phyloP scores from a whole-genome alignment of 2,113 vertebrate genomes.

The Pholis gunnellus region DNA sequence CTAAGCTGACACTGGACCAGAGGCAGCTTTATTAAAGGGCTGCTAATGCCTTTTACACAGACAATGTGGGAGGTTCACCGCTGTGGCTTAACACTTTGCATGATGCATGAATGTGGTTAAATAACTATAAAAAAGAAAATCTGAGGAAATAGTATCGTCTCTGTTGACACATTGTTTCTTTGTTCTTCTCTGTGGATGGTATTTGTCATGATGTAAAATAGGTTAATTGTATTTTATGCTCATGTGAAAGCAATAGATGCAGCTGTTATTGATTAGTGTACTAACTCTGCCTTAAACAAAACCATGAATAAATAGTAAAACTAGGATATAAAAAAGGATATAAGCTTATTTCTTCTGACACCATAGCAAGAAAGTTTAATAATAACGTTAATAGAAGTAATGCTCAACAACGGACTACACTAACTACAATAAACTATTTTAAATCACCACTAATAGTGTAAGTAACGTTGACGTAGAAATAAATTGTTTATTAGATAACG shows the following conservation, averaged over 20 bases:
- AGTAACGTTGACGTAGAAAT: background rate
- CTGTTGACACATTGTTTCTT: background rate
- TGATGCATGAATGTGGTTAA: conserved; percentile 28
- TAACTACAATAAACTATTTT: background rate
- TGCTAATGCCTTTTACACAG: background rate
- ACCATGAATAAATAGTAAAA: background rate
- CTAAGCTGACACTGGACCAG: conserved; percentile 8
- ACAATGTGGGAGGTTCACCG: conserved; percentile 1
- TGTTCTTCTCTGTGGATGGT: background rate
- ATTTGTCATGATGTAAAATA: background rate
- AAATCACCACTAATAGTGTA: background rate
- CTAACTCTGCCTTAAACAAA: background rate
- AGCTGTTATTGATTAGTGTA: background rate
- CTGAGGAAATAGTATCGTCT: background rate
- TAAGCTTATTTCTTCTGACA: background rate
- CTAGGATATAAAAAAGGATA: too few species aligned
- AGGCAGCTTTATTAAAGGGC: conserved; percentile 22
- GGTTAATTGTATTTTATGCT: background rate
- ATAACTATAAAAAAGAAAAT: background rate
- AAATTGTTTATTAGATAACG: background rate
- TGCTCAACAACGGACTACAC: too few species aligned
- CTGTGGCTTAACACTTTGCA: conserved; percentile 17
- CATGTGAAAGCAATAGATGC: background rate
- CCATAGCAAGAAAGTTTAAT: background rate
- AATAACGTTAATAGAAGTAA: background rate